A percentile compares a stretch with the other conserved stretches of the same genome.
These are phyloP conservation scores for Thecocarcelia acutangulata DNA, from an alignment of 2,888 invertebrate species.

Conservation along the genomic window DNA sequence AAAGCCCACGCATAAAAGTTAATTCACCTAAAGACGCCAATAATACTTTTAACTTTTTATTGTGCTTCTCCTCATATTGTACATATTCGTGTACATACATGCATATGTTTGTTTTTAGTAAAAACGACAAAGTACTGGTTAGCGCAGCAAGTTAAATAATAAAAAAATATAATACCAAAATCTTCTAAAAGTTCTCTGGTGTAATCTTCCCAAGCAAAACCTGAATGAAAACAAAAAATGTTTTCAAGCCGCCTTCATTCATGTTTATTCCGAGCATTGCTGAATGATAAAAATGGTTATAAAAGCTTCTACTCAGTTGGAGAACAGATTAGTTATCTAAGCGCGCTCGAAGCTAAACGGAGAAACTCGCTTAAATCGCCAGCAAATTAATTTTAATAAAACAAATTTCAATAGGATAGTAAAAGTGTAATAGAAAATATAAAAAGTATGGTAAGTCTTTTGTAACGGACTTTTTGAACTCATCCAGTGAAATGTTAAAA, in stretches of 20 bases:
- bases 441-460: constrained; percentile 58
- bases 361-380: constrained; percentile 14
- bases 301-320: constrained; percentile 61
- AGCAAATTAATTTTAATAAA: constrained; percentile 34
- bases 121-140: constrained; percentile 40
- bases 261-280: constrained; percentile 27
- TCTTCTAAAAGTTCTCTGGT: constrained; percentile 32
- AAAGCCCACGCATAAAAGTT: constrained; percentile 60
- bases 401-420: constrained; percentile 22
- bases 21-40: constrained; percentile 52
- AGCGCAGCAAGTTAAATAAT: constrained; percentile 28
- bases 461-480: neutral
- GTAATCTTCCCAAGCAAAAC: constrained; percentile 57
- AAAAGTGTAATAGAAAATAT: neutral
- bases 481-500: constrained; percentile 13
- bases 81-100: too few relatives aligned
- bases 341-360: constrained; percentile 53
- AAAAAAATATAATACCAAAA: constrained; percentile 32
- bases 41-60: constrained; percentile 42
- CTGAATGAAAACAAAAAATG: constrained; percentile 54
- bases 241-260: constrained; percentile 62
- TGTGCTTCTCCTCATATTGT: too few relatives aligned
- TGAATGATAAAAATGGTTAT: constrained; percentile 54
- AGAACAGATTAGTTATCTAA: constrained; percentile 61
- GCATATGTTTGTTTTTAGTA: constrained; percentile 16